phyloP scores from a whole-genome alignment of 2,888 invertebrate genomes.

The Macrosoma leucophasiata region DNA sequence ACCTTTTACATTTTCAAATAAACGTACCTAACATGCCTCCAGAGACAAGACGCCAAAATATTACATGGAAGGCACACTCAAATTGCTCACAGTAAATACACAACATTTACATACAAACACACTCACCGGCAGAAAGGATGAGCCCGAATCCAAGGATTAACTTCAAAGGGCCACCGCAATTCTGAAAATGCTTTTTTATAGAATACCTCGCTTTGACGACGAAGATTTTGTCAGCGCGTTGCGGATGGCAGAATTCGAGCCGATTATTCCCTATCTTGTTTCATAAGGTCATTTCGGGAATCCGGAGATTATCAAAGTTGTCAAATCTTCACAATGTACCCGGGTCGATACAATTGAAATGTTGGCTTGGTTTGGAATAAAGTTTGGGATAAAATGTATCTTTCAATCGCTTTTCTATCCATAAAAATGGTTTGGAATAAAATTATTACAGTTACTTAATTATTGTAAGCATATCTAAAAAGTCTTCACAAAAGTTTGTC shows the following conservation, averaged over 20 bases:
- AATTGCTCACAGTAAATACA: slow-evolving; percentile 40
- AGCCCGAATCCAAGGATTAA: slow-evolving; percentile 63
- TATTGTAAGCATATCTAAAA: too few species aligned
- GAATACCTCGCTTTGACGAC: slow-evolving; percentile 61
- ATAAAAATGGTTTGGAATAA: too few species aligned
- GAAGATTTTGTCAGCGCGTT: slow-evolving; percentile 59
- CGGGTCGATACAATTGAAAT: too few species aligned
- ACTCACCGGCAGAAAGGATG: slow-evolving; percentile 29
- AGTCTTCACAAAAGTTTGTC: too few species aligned
- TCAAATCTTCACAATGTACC: too few species aligned
- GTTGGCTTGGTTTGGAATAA: too few species aligned
- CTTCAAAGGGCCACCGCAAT: slow-evolving; percentile 63
- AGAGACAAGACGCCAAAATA: too few species aligned
- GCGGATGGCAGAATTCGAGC: slow-evolving; percentile 43
- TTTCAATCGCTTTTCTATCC: too few species aligned
- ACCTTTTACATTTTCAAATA: too few species aligned
- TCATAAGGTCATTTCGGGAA: slow-evolving; percentile 36
- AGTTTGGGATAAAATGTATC: too few species aligned
- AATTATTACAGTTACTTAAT: too few species aligned
- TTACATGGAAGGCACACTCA: slow-evolving; percentile 35
- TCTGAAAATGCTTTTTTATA: slow-evolving; percentile 69
- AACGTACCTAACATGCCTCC: too few species aligned
- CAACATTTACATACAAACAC: slow-evolving; percentile 35
- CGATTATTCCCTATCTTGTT: slow-evolving; percentile 53
- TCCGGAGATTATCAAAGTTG: slow-evolving; percentile 1